Percentiles rank a stretch among this genome's conserved stretches.
Evolutionary conservation across 2,797 vertebrate species (phyloP).

Genomic region (Macropus fuliginosus): DNA sequence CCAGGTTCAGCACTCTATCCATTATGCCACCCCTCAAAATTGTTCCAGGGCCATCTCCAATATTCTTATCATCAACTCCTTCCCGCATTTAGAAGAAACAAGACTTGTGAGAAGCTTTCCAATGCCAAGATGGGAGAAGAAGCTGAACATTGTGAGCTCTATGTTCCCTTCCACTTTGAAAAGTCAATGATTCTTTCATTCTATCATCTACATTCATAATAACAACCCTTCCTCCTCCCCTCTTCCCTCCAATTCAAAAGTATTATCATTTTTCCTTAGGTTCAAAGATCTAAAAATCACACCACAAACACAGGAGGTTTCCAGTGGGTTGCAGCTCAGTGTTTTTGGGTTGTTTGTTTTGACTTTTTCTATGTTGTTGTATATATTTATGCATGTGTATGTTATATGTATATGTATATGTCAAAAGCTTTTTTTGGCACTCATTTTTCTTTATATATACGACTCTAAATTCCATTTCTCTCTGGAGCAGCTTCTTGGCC

Average conservation of each 20-base stretch:
- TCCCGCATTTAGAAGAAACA: constrained; percentile 32
- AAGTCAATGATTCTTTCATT: neutral
- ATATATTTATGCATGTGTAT: too few relatives aligned
- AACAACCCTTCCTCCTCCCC: neutral
- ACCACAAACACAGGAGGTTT: neutral
- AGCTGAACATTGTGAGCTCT: neutral
- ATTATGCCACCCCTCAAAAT: neutral
- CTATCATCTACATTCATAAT: neutral
- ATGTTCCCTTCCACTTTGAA: neutral
- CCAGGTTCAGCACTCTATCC: neutral
- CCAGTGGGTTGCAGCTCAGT: neutral
- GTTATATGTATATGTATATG: too few relatives aligned
- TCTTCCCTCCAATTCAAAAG: neutral
- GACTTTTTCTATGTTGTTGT: neutral
- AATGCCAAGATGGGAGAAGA: neutral
- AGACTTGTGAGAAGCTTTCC: neutral
- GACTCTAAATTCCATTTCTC: constrained; percentile 15
- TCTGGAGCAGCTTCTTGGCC: constrained; percentile 49
- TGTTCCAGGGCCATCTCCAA: neutral
- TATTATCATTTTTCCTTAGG: neutral
- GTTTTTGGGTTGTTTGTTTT: neutral
- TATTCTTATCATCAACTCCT: neutral
- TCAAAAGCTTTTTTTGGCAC: neutral
- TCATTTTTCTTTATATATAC: constrained; percentile 12
- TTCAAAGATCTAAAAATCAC: neutral